These are phyloP conservation scores for Pangasius mekongensis DNA, from an alignment of 2,797 vertebrate species.

Conservation along the genomic window DNA sequence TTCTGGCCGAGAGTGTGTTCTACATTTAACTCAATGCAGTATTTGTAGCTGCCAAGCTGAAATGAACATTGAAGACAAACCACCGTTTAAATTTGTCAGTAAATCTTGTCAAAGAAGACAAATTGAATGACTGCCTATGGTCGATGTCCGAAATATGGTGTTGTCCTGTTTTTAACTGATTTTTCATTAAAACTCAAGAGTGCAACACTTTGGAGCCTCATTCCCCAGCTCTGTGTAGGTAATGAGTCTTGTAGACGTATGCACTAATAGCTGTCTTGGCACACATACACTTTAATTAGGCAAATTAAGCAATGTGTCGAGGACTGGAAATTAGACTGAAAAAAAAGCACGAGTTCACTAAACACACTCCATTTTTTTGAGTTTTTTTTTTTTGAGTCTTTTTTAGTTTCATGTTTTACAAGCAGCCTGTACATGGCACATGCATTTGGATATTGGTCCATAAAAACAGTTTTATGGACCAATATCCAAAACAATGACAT, in stretches of 20 bases:
- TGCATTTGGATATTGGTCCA: no score
- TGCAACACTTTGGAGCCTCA: background rate
- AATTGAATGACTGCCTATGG: background rate
- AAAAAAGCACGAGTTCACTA: no score
- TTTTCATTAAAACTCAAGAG: background rate
- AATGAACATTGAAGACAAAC: background rate
- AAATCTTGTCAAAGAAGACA: background rate
- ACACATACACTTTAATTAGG: background rate
- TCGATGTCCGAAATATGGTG: background rate
- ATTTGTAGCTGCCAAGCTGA: background rate
- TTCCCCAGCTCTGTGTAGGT: background rate
- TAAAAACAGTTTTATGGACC: no score
- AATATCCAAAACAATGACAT: no score
- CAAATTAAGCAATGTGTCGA: conserved; percentile 35
- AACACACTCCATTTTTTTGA: no score
- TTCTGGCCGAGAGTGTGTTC: no score
- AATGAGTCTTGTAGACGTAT: conserved; percentile 12
- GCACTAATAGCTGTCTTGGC: conserved; percentile 13
- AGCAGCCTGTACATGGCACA: no score
- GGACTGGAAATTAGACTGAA: no score
- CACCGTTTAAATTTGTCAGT: background rate
- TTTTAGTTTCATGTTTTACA: no score
- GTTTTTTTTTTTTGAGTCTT: no score
- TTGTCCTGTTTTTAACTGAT: background rate
- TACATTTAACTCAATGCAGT: background rate